Percentiles rank a stretch among this genome's conserved stretches.
Conservation (phyloP, 2,888 invertebrate genomes). For the Drosophila neonasuta region DNA sequence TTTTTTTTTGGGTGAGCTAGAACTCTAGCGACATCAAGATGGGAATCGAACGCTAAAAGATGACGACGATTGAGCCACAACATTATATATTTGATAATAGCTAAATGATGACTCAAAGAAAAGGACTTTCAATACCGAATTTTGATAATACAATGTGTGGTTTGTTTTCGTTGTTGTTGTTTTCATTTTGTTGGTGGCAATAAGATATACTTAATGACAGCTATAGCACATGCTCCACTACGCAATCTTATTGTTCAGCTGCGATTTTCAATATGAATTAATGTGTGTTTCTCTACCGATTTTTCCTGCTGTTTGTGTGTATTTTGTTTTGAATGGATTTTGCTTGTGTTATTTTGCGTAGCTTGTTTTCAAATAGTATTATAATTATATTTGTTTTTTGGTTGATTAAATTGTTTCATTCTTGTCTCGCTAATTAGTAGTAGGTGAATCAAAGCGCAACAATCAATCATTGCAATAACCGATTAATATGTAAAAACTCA, state of each 20-base stretch:
- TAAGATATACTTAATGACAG: slow-evolving; percentile 52
- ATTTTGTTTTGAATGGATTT: slow-evolving; percentile 15
- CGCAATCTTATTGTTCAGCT: slow-evolving; percentile 49
- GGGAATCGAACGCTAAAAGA: slow-evolving; percentile 42
- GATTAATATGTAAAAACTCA: slow-evolving; percentile 36
- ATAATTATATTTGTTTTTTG: slow-evolving; percentile 14
- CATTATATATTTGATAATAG: slow-evolving; percentile 27
- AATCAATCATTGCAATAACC: slow-evolving; percentile 68
- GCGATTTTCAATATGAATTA: slow-evolving; percentile 12
- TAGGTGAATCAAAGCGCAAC: slow-evolving; percentile 75
- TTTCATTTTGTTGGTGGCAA: slow-evolving; percentile 29
- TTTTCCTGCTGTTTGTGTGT: slow-evolving; percentile 15
- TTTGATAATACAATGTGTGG: slow-evolving; percentile 14
- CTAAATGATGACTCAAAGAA: slow-evolving; percentile 28
- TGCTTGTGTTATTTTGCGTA: slow-evolving; percentile 32
- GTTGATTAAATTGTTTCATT: slow-evolving; percentile 43
- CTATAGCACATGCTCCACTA: slow-evolving; percentile 68
- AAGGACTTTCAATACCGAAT: neutral
- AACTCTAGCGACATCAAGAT: slow-evolving; percentile 36
- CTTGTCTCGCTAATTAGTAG: slow-evolving; percentile 61
- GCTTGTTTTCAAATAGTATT: slow-evolving; percentile 23
- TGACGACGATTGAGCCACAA: slow-evolving; percentile 32
- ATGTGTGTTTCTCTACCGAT: slow-evolving; percentile 8
- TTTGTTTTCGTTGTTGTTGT: slow-evolving; percentile 13
- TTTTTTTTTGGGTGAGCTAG: neutral